Base-by-base conservation (phyloP, 2,797 vertebrate species). In the Botia almorhae region DNA sequence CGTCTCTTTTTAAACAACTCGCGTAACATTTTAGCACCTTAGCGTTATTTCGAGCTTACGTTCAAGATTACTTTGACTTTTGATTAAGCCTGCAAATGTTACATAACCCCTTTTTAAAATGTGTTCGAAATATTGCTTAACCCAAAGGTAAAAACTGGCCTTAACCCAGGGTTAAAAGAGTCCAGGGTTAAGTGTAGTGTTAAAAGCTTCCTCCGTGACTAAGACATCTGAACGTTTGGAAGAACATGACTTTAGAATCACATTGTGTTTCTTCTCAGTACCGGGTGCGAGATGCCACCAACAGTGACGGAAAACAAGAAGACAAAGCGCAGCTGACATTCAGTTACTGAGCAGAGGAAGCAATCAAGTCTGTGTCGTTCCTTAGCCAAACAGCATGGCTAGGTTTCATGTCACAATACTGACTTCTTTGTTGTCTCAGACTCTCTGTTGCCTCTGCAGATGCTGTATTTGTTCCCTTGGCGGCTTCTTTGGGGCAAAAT, bases 361-460 rank as follows among this genome's bases (percentile, higher is more conserved):
- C 68, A 65, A 78, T 82, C 68, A 78, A 76, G 53, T 12, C 75
- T 61, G 33, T 71, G 69, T 61, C 63, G 60, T 43, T 79, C 71
- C 73, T 76, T n/a, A 69, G 73, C 79, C 83, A 74, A 87, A 85
- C 80, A 53, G 33, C 46, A 77, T n/a, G 53, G 73, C 70, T 83
- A 71, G 74, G 76, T 80, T 83, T 85, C 77, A 74, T 78, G 43
- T 85, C 72, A 84, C 64, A 83, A 85, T 81, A 86, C 78, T 76
- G 81, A 69, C 72, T 36, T 65, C 78, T 80, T 86, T 86, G 85
- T 86, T 80, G 64, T 33, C 61, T 78, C 29, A 8, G 29, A 43
- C 75, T 85, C 64, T 55, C 63, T 21, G 21, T 74, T 80, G 53
- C 55, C 72, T 80, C 65, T 53, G 64, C 69, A 46, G 26, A 60